Percentiles rank a stretch among this genome's conserved stretches.
phyloP scores from a whole-genome alignment of 37 sponge, comb jelly and placozoan species.

The Tethya wilhelma region DNA sequence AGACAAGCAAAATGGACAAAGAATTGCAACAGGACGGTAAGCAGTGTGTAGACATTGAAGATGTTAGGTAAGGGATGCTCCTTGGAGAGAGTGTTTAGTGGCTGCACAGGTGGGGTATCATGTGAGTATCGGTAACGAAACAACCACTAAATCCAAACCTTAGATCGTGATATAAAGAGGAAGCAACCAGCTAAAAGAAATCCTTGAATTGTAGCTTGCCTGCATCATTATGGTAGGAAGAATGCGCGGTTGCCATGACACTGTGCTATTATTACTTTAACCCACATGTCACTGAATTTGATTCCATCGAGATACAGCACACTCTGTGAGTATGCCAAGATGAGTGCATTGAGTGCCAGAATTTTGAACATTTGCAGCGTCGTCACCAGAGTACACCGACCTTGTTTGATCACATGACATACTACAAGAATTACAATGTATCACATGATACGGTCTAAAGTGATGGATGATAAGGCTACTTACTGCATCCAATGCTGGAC shows the following conservation, averaged over 20 bases:
- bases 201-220: slow-evolving; percentile 96
- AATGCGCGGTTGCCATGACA: not conserved
- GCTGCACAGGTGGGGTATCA: slow-evolving; percentile 26
- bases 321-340: slow-evolving; percentile 97
- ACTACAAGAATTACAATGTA: slow-evolving; percentile 41
- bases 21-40: slow-evolving; percentile 91
- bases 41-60: slow-evolving; percentile 94
- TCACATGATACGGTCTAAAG: no score
- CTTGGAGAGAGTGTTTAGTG: slow-evolving; percentile 82
- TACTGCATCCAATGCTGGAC: slow-evolving; percentile 82
- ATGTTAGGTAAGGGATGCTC: slow-evolving; percentile 94
- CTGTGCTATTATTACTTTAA: not conserved
- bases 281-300: slow-evolving; percentile 97
- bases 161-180: slow-evolving; percentile 88
- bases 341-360: slow-evolving; percentile 96
- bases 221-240: slow-evolving; percentile 18
- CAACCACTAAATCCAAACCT: slow-evolving; percentile 37
- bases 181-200: slow-evolving; percentile 94
- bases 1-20: slow-evolving; percentile 84
- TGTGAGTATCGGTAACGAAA: not conserved
- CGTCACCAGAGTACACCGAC: slow-evolving; percentile 96
- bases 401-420: slow-evolving; percentile 90
- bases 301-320: slow-evolving; percentile 96
- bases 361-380: slow-evolving; percentile 99
- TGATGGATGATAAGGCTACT: slow-evolving; percentile 36